Evolutionary conservation across 2,888 invertebrate genomes (phyloP), one percentile per base, ranked within the genome.

Genomic region (Eristalis tenax): DNA sequence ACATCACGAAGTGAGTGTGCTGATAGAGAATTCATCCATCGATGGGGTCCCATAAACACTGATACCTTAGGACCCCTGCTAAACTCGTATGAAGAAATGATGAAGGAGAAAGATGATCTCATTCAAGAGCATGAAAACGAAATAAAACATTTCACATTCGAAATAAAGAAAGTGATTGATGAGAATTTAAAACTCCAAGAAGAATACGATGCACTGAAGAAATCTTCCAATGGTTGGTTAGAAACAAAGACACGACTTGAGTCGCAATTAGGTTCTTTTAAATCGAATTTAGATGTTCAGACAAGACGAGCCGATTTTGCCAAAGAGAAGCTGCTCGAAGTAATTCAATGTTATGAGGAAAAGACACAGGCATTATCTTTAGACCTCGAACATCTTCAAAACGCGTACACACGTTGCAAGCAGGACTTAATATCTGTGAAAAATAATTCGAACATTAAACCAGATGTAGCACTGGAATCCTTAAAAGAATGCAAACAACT

Each of bases 31-130:
- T 43, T 22, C 6, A 0, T 56, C 0, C 57, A 61, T 4, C 28
- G 90, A 86, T 89, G 90, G 89, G 90, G 89, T 1, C 64, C 89
- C 0, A 85, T 92, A 5, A 91, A 90, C 26, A 90, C 90, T 40
- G 90, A 92, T 73, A 91, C 94, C 84, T 63, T 94, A 92, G 94
- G 94, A 0, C 97, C 97, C 0, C 93, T 97, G 4, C 94, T 97
- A 88, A 95, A 96, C 90, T 96, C 97, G 0, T 97, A 97, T 90
- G 96, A 97, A 91, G 97, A 97, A 90, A 96, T 96, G 86, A 92
- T 97, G 0, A 94, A 94, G 89, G 97, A 97, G 89, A 97, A 97
- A 91, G 96, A 96, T 79, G 94, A 95, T 57, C 94, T 97, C 0
- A 95, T 97, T 66, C 91, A 94, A 22, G 95, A 95, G 89, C 97